Conservation (phyloP, 1,140 invertebrate genomes). For the Zeugodacus cucurbitae region DNA sequence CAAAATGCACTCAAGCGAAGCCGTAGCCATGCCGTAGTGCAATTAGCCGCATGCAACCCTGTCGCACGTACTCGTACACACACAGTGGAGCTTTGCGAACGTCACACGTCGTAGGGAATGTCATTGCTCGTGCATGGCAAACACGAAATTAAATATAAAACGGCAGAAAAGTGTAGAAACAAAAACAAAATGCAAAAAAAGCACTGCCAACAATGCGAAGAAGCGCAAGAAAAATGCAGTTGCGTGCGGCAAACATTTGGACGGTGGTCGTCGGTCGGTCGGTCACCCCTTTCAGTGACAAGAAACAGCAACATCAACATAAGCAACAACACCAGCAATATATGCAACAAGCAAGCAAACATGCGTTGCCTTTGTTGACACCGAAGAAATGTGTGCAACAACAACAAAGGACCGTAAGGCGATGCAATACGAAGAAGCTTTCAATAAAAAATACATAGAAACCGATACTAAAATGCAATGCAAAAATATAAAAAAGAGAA, state of each 20-base stretch:
- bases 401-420: not conserved
- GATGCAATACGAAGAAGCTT: not conserved
- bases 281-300: not conserved
- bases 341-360: not conserved
- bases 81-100: not conserved
- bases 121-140: conserved; percentile 11
- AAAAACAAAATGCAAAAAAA: not conserved
- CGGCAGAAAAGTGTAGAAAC: not conserved
- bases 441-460: not conserved
- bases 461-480: not conserved
- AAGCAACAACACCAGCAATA: not conserved
- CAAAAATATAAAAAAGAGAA: not conserved
- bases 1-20: conserved; percentile 4
- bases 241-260: not conserved
- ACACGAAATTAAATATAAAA: not conserved
- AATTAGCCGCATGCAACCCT: conserved; percentile 14
- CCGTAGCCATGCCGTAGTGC: conserved; percentile 16
- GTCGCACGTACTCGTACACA: not conserved
- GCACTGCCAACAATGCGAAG: not conserved
- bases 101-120: not conserved
- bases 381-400: not conserved
- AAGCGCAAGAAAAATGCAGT: not conserved
- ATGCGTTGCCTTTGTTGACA: not conserved
- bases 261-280: not conserved
- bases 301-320: not conserved